phyloP scores from a whole-genome alignment of 2,113 vertebrate species.

The Camelus bactrianus region DNA sequence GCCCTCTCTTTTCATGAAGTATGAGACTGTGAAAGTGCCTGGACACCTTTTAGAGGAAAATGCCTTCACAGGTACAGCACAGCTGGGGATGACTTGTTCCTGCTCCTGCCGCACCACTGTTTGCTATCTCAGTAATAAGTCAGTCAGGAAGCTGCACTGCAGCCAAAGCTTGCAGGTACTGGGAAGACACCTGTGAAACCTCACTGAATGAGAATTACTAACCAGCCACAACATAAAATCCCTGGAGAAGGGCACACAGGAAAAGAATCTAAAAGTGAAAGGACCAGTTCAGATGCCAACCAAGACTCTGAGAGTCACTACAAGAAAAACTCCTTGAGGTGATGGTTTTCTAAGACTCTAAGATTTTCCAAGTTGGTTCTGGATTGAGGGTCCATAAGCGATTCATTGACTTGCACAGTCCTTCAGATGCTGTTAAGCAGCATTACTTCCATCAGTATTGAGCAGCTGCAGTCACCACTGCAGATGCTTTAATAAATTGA shows the following conservation, averaged over 20 bases:
- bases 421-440: background rate
- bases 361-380: background rate
- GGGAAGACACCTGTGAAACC: background rate
- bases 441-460: background rate
- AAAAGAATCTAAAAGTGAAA: background rate
- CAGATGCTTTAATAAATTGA: background rate
- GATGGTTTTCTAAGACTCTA: background rate
- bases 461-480: background rate
- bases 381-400: background rate
- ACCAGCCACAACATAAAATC: background rate
- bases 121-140: background rate
- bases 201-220: background rate
- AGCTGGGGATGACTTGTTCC: rapidly evolving
- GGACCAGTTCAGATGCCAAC: background rate
- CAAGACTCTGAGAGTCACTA: background rate
- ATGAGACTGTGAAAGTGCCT: background rate
- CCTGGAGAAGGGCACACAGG: background rate
- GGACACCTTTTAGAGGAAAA: background rate
- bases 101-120: background rate
- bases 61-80: background rate
- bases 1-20: background rate
- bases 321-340: background rate
- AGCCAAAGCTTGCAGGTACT: background rate
- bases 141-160: background rate
- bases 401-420: background rate